phyloP scores from a whole-genome alignment of 2,888 invertebrate species.

The Dicycla oo region DNA sequence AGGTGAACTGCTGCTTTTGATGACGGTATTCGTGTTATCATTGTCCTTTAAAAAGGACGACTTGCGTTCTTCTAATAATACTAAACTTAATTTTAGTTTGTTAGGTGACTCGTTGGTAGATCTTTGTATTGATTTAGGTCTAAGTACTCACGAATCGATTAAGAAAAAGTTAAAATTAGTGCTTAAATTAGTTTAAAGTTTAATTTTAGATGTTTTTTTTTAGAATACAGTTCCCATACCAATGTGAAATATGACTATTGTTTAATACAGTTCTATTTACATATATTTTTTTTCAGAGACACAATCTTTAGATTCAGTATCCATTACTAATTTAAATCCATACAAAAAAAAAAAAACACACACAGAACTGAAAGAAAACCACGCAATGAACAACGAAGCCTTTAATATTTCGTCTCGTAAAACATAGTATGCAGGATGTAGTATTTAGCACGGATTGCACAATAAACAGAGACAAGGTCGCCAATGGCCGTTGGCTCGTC shows the following conservation, averaged over 20 bases:
- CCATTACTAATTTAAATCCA: slow-evolving; percentile 11
- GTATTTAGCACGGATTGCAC: slow-evolving; percentile 57
- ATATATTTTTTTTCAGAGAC: too few relatives aligned
- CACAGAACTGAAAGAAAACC: slow-evolving; percentile 4
- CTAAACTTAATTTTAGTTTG: too few relatives aligned
- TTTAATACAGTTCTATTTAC: slow-evolving; percentile 7
- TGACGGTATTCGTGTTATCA: background rate
- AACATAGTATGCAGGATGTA: slow-evolving; percentile 46
- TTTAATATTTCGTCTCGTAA: slow-evolving; percentile 35
- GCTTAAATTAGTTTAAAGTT: too few relatives aligned
- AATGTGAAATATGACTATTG: slow-evolving; percentile 13
- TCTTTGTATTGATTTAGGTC: background rate
- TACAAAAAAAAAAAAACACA: too few relatives aligned
- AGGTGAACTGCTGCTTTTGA: background rate
- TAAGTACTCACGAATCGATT: too few relatives aligned
- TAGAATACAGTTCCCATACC: background rate
- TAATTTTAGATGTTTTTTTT: too few relatives aligned
- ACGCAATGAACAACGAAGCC: slow-evolving; percentile 12
- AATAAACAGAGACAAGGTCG: slow-evolving; percentile 75
- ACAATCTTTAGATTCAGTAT: background rate
- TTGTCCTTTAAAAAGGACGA: slow-evolving; percentile 1
- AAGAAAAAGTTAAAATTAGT: too few relatives aligned
- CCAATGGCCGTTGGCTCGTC: slow-evolving; percentile 73
- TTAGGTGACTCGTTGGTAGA: too few relatives aligned
- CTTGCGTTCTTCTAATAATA: background rate